Evolutionary conservation across 1,140 invertebrate genomes (phyloP).

Genomic region (Drosophila ogumai): DNA sequence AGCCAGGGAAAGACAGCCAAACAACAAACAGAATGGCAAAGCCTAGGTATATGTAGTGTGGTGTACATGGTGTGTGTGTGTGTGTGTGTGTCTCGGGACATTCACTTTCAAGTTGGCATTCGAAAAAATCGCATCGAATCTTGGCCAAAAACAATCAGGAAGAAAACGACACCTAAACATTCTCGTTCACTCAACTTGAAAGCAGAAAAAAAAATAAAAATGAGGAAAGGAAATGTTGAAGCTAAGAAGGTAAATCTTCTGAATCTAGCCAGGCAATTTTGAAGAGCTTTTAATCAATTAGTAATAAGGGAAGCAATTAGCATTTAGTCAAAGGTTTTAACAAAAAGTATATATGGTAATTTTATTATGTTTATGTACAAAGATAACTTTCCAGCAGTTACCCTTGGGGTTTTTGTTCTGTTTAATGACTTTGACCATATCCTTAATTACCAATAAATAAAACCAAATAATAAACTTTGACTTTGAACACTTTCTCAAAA

Average conservation of each 20-base stretch:
- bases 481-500: conserved; percentile 15
- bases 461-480: conserved; percentile 7
- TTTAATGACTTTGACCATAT: background rate
- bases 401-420: background rate
- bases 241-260: background rate
- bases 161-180: conserved; percentile 6
- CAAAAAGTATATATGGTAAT: too few species aligned
- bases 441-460: conserved; percentile 13
- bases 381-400: background rate
- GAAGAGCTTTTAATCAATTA: background rate
- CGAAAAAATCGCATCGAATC: conserved; percentile 29
- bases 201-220: background rate
- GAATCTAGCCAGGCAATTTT: background rate
- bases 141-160: conserved; percentile 28
- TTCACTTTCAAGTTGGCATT: conserved; percentile 56
- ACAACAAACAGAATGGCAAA: conserved; percentile 50
- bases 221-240: background rate
- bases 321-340: background rate
- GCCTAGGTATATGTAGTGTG: background rate
- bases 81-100: conserved; percentile 21
- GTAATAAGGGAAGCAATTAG: conserved; percentile 1
- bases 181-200: background rate
- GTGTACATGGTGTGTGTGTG: conserved; percentile 2
- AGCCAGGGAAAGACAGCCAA: conserved; percentile 30
- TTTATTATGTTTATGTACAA: background rate